Base-by-base conservation (phyloP, 2,888 invertebrate genomes). In the Eilema depressum region DNA sequence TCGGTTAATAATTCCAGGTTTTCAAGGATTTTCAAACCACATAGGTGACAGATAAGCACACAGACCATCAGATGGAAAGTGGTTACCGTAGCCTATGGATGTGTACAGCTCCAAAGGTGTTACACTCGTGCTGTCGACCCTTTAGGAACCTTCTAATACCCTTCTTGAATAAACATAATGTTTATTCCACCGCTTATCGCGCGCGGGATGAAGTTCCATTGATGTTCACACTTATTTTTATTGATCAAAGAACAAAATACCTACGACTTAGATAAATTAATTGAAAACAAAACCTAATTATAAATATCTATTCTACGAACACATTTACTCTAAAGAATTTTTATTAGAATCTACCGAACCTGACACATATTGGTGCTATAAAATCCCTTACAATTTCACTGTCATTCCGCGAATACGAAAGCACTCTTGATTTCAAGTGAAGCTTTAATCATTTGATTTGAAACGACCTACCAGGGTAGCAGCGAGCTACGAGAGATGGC, bases 401-500 rank as follows among this genome's bases (percentile, higher is more conserved):
- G n/a, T 61, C 47, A 66, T 62, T 62, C 61, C 62, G 53, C 65
- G 59, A 69, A 59, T 59, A 59, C 67, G 47, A 64, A 65, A 63
- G 37, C 30, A 67, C 61, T 64, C 41, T 65, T 61, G 61, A 71
- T 68, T 68, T 71, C 60, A 26, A 70, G 62, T 66, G 37, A 28
- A 68, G 64, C 71, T 71, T 71, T 71, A 71, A 68, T 71, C 68
- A 71, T 68, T 71, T 63, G 75, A 78, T 75, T 80, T 80, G 70
- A 75, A 82, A 82, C 74, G 73, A 80, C 70, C 69, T 82, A 81
- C 80, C 71, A 81, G 67, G 78, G 66, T 37, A 70, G 68, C 71
- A 80, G 72, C 75, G 71, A 81, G 76, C 71, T 78, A 70, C 77
- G 71, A 79, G 77, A 81, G 82, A 82, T 78, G 80, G 78, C 73